These are phyloP conservation scores for Salarias fasciatus DNA, from an alignment of 2,797 vertebrate genomes.

Conservation along the genomic window DNA sequence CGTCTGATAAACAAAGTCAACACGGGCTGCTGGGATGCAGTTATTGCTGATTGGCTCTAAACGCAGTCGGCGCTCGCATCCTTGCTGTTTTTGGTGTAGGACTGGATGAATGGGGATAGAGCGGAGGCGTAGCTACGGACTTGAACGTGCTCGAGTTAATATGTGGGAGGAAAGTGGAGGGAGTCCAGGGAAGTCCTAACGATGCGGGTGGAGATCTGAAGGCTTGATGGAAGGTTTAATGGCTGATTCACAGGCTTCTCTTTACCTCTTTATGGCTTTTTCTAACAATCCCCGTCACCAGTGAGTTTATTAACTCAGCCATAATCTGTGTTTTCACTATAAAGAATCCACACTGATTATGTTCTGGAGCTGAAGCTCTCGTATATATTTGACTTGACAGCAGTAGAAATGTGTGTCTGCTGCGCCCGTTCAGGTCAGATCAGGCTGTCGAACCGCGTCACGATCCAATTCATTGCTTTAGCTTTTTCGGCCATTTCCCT, in stretches of 20 bases:
- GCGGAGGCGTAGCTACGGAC: conserved; percentile 36
- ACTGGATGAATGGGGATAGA: conserved; percentile 35
- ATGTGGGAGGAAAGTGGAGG: conserved; percentile 5
- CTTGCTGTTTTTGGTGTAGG: conserved; percentile 25
- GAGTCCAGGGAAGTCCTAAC: conserved; percentile 9
- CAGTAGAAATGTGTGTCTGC: too few relatives aligned
- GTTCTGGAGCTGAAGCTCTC: too few relatives aligned
- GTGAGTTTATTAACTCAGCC: background rate
- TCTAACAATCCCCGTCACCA: background rate
- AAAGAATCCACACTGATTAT: too few relatives aligned
- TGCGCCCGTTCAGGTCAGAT: too few relatives aligned
- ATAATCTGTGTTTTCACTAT: too few relatives aligned
- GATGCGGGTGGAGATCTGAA: conserved; percentile 12
- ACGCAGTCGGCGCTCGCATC: conserved; percentile 38
- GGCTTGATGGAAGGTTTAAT: conserved; percentile 18
- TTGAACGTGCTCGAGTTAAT: conserved; percentile 31
- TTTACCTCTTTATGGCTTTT: conserved; percentile 7
- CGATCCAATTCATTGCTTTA: too few relatives aligned
- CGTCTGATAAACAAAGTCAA: conserved; percentile 78
- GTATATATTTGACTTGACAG: too few relatives aligned
- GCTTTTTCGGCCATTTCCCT: too few relatives aligned
- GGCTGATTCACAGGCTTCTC: conserved; percentile 13
- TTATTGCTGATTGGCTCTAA: conserved; percentile 61
- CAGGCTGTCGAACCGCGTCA: too few relatives aligned
- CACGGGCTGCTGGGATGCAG: conserved; percentile 29